Conservation (phyloP, 2,888 invertebrate genomes). For the Petrophora chlorosata region DNA sequence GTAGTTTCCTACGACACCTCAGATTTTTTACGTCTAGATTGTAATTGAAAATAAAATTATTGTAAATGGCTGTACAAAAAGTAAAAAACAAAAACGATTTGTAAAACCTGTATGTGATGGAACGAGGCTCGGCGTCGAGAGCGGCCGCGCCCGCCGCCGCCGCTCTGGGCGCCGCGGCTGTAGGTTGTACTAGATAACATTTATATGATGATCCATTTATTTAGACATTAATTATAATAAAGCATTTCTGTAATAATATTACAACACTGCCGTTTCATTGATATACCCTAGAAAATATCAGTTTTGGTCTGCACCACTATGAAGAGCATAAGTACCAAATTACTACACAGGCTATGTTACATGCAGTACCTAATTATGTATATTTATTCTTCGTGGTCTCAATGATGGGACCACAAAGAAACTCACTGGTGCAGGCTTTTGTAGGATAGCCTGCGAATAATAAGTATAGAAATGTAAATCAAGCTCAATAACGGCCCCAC, state of each 20-base stretch:
- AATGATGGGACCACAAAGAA: too few relatives aligned
- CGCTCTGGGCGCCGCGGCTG: constrained; percentile 69
- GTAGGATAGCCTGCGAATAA: too few relatives aligned
- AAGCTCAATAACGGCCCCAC: too few relatives aligned
- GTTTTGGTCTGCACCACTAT: too few relatives aligned
- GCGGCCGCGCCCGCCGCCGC: constrained; percentile 60
- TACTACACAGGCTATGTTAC: too few relatives aligned
- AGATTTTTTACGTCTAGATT: constrained; percentile 83
- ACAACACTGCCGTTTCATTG: constrained; percentile 74
- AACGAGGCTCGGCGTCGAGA: constrained; percentile 69
- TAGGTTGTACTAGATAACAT: constrained; percentile 84
- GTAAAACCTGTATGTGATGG: constrained; percentile 83
- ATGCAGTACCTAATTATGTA: too few relatives aligned
- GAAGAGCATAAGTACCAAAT: too few relatives aligned
- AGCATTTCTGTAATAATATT: constrained; percentile 87
- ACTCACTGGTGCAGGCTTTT: too few relatives aligned
- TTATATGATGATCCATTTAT: constrained; percentile 86
- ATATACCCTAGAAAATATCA: too few relatives aligned
- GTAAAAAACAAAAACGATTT: constrained; percentile 79
- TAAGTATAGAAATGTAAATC: too few relatives aligned
- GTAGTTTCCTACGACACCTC: constrained; percentile 82
- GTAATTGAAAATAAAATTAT: constrained; percentile 84
- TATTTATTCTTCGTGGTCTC: too few relatives aligned
- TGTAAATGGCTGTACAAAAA: constrained; percentile 85
- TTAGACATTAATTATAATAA: constrained; percentile 87